Percentiles rank a stretch among this genome's conserved stretches.
phyloP scores from a whole-genome alignment of 2,888 invertebrate genomes.

The Busseola fusca region DNA sequence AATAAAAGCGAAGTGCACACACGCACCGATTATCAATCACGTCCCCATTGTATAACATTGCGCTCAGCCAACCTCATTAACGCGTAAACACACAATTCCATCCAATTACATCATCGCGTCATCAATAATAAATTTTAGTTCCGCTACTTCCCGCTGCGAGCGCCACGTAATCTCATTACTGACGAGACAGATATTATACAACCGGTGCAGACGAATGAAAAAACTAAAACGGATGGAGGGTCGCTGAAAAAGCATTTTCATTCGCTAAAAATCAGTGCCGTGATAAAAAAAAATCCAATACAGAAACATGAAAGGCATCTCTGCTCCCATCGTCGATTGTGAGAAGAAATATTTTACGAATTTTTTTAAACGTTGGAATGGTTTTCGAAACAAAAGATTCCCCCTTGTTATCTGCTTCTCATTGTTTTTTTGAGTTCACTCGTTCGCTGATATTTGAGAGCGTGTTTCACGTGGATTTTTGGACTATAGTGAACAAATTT shows the following conservation, averaged over 20 bases:
- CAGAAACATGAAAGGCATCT: constrained; percentile 64
- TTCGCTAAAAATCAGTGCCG: constrained; percentile 68
- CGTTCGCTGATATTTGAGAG: constrained; percentile 48
- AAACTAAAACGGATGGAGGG: constrained; percentile 59
- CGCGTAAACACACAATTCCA: constrained; percentile 56
- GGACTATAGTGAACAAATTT: constrained; percentile 40
- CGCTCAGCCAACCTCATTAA: constrained; percentile 61
- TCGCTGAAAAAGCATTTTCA: constrained; percentile 64
- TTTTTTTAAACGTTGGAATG: constrained; percentile 60
- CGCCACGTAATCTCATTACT: constrained; percentile 68
- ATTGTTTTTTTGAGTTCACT: constrained; percentile 56
- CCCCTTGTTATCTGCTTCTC: constrained; percentile 54
- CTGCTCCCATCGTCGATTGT: constrained; percentile 58
- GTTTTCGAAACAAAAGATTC: constrained; percentile 62
- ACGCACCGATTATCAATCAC: constrained; percentile 56
- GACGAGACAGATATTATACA: constrained; percentile 60
- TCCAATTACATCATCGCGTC: constrained; percentile 61
- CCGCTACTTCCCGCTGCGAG: constrained; percentile 58
- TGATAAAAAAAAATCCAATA: constrained; percentile 62
- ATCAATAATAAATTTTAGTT: constrained; percentile 65
- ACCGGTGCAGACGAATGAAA: constrained; percentile 61
- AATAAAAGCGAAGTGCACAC: constrained; percentile 33
- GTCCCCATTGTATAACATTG: constrained; percentile 53
- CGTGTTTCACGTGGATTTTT: constrained; percentile 42
- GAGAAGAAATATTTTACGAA: constrained; percentile 53